phyloP scores from a whole-genome alignment of 2,888 invertebrate species.

The Carcina quercana region DNA sequence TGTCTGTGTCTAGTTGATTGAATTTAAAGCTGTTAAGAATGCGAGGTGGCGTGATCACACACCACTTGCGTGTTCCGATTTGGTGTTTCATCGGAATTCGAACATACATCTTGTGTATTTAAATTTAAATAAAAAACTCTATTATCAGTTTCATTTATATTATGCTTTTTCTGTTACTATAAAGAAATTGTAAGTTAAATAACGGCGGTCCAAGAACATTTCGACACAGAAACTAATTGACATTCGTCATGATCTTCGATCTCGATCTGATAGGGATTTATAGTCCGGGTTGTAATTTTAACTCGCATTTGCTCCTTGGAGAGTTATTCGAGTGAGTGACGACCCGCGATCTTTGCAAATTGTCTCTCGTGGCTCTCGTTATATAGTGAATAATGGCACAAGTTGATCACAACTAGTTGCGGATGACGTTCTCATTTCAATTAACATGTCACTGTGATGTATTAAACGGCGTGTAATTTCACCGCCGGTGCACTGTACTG shows the following conservation, averaged over 20 bases:
- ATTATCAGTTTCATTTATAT: no score
- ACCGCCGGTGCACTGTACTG: conserved; percentile 8
- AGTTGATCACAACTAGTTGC: conserved; percentile 1
- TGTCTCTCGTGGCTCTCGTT: conserved; percentile 7
- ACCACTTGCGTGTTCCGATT: no score
- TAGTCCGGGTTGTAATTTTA: conserved; percentile 21
- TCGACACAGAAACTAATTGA: conserved; percentile 21
- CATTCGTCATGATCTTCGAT: conserved; percentile 20
- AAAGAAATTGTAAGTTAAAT: no score
- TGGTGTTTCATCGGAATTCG: no score
- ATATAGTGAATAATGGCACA: conserved; percentile 6
- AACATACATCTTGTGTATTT: no score
- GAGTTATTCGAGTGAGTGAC: conserved; percentile 19
- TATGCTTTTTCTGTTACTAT: no score
- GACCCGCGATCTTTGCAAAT: conserved; percentile 6
- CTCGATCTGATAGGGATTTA: conserved; percentile 37
- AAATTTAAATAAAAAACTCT: no score
- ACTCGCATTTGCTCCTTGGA: conserved; percentile 21
- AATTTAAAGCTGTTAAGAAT: no score
- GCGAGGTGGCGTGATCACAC: no score
- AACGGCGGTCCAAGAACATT: no score
- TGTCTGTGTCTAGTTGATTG: neutral
- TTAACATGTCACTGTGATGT: conserved; percentile 5
- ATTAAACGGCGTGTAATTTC: conserved; percentile 13
- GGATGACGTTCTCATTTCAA: conserved; percentile 4